phyloP scores from a whole-genome alignment of 2,888 invertebrate genomes.

The Stenchaetothrips biformis region DNA sequence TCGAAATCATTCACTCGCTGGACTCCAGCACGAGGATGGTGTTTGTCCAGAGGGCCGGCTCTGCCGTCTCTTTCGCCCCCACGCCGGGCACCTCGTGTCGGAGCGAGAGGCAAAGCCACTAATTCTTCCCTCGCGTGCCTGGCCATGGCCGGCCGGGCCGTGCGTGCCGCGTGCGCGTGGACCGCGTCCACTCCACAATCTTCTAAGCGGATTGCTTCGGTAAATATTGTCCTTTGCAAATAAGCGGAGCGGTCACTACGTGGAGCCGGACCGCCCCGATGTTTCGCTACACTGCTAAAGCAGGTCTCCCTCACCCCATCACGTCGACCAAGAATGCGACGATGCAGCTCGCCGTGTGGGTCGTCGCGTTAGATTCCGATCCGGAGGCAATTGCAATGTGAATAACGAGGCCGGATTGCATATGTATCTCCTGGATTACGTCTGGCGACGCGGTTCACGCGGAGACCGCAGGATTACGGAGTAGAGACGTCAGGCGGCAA shows the following conservation, averaged over 20 bases:
- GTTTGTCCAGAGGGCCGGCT: neutral
- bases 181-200: neutral
- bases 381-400: too few species aligned
- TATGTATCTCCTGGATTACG: too few species aligned
- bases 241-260: neutral
- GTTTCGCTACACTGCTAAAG: too few species aligned
- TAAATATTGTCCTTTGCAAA: constrained; percentile 22
- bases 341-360: too few species aligned
- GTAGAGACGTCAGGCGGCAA: constrained; percentile 4
- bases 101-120: too few species aligned
- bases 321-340: too few species aligned
- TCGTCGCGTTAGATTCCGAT: too few species aligned
- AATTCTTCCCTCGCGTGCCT: neutral
- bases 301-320: too few species aligned
- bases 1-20: neutral
- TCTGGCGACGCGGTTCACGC: neutral
- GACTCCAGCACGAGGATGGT: neutral
- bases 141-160: neutral
- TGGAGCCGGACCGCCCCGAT: too few species aligned
- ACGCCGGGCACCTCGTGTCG: too few species aligned
- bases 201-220: constrained; percentile 9
- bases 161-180: neutral
- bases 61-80: too few species aligned
- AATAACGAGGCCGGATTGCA: too few species aligned
- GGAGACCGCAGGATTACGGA: neutral